phyloP scores from a whole-genome alignment of 2,113 vertebrate species.

The Alligator sinensis region DNA sequence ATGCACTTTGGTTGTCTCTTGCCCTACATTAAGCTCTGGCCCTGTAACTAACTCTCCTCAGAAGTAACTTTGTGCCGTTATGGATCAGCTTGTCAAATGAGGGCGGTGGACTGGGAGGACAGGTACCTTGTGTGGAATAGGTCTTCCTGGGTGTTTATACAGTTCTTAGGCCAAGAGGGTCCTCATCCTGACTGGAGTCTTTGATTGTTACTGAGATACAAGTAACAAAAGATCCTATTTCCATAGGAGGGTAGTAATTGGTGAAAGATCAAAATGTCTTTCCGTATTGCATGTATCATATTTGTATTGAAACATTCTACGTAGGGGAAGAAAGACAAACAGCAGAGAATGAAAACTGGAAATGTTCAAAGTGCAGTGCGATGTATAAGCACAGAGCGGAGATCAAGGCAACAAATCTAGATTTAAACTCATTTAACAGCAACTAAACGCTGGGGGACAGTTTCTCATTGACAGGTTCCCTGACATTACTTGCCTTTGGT shows the following conservation, averaged over 20 bases:
- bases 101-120: neutral
- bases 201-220: neutral
- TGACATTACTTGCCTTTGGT: slow-evolving; percentile 71
- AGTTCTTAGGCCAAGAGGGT: rapidly evolving
- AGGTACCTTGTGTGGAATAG: too few species aligned
- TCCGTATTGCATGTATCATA: neutral
- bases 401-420: slow-evolving; percentile 33
- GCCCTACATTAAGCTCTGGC: neutral
- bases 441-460: slow-evolving; percentile 15
- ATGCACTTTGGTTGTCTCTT: neutral
- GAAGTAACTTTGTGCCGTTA: rapidly evolving
- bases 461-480: slow-evolving; percentile 36
- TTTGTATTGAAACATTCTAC: slow-evolving; percentile 58
- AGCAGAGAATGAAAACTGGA: slow-evolving; percentile 47
- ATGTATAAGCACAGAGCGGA: slow-evolving; percentile 32
- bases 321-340: slow-evolving; percentile 64
- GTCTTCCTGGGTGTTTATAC: neutral
- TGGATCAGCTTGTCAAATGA: rapidly evolving
- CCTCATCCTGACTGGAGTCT: neutral
- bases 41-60: neutral
- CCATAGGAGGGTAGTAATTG: slow-evolving; percentile 58
- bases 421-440: slow-evolving; percentile 56
- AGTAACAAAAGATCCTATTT: slow-evolving; percentile 24
- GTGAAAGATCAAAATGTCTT: slow-evolving; percentile 53
- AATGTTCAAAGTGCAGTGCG: slow-evolving; percentile 36